Evolutionary conservation across 2,113 vertebrate genomes (phyloP), one percentile per base, ranked within the genome.

Genomic region (Chlorodrepanis virens): DNA sequence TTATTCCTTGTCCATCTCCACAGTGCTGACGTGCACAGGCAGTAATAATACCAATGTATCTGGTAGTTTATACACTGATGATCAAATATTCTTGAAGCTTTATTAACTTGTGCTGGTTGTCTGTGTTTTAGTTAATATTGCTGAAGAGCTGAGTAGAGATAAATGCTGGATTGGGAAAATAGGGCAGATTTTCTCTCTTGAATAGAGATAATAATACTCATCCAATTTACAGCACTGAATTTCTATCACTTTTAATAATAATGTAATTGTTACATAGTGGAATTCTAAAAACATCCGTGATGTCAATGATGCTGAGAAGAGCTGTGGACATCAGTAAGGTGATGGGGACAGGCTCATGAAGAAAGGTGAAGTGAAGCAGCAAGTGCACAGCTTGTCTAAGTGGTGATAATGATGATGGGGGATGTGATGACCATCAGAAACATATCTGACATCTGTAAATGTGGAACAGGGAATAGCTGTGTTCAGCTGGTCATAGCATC

Each of bases 361-460:
- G 79, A 67, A 91, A 67, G 63, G 87, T 86, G 59, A 89, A 83
- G 92, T 92, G 67, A 89, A 90, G n/a, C 37, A 92, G 75, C 45
- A 91, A 88, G 85, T 33, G 77, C 92, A 86, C 93, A 88, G 92
- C 92, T 96, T 95, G 88, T 71, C 52, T 93, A 86, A 96, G 85
- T 74, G 87, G 64, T 74, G 83, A 52, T 93, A 94, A 96, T 96
- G 96, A 81, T 90, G 88, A 83, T 88, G 69, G 52, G 88, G 68
- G 68, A 44, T 93, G 80, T 68, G 92, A 86, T 94, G 90, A 52
- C 84, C 85, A 60, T 90, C 90, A 74, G n/a, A 95, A 89, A 64
- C 5, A 2, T 75, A 53, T 54, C 92, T 96, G 92, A 93, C 85
- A 90, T 94, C 85, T 92, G 88, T 86, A 94, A 92, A 90, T 15